Conservation (phyloP, 1,140 invertebrate species). For the Danaus plexippus region DNA sequence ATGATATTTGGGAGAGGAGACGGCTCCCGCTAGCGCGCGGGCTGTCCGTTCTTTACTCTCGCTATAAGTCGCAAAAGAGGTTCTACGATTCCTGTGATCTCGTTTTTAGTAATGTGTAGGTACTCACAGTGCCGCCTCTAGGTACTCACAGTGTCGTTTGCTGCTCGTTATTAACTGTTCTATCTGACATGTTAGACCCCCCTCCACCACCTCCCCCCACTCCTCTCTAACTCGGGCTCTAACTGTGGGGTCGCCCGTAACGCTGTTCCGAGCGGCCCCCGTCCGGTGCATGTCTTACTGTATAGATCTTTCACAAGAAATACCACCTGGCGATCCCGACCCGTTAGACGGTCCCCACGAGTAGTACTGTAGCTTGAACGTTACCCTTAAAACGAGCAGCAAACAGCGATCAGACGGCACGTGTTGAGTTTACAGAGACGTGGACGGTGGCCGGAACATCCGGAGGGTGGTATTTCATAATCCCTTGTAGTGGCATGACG, state of each 20-base stretch:
- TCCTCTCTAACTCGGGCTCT: slow-evolving; percentile 26
- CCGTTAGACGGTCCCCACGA: slow-evolving; percentile 18
- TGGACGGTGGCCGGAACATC: slow-evolving; percentile 18
- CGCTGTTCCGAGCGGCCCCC: slow-evolving; percentile 23
- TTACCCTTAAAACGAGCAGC: slow-evolving; percentile 39
- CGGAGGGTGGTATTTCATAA: slow-evolving; percentile 62
- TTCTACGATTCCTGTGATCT: slow-evolving; percentile 58
- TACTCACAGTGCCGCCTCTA: slow-evolving; percentile 51
- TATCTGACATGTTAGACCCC: slow-evolving; percentile 48
- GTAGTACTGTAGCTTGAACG: slow-evolving; percentile 20
- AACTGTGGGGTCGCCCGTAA: slow-evolving; percentile 31
- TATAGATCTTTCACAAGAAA: slow-evolving; percentile 49
- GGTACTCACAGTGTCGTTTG: slow-evolving; percentile 49
- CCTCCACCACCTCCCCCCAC: slow-evolving; percentile 35
- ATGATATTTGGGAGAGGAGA: slow-evolving; percentile 77
- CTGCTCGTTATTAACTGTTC: slow-evolving; percentile 67
- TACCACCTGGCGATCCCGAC: slow-evolving; percentile 50
- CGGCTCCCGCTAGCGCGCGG: slow-evolving; percentile 69
- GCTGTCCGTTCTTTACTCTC: slow-evolving; percentile 43
- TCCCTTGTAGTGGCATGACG: slow-evolving; percentile 61
- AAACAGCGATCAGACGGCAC: slow-evolving; percentile 25
- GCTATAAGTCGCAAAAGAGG: slow-evolving; percentile 52
- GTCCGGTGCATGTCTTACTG: slow-evolving; percentile 57
- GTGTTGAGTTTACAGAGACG: slow-evolving; percentile 1
- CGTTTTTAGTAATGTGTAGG: slow-evolving; percentile 55